Percentiles rank a stretch among this genome's conserved stretches.
Conservation (phyloP, 2,888 invertebrate genomes). For the Listrodromus nycthemerus region DNA sequence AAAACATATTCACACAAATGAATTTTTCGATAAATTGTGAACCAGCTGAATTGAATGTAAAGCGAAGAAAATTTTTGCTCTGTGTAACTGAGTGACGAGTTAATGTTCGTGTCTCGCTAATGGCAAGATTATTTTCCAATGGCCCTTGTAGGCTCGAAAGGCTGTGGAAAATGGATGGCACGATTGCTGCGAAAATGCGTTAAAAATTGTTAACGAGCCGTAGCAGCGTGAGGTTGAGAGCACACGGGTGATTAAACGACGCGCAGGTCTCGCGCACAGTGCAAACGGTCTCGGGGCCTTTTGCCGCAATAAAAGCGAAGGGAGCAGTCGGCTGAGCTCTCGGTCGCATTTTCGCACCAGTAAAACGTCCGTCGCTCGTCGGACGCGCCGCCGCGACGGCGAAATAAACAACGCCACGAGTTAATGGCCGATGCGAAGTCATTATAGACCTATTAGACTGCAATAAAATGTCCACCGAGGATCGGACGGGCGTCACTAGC, state of each 20-base stretch:
- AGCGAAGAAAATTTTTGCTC: background rate
- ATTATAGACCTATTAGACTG: conserved; percentile 29
- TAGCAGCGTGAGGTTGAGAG: conserved; percentile 23
- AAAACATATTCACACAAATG: background rate
- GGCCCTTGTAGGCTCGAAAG: background rate
- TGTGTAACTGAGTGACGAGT: background rate
- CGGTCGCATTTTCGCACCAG: conserved; percentile 20
- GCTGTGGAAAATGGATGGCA: background rate
- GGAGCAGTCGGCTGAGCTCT: background rate
- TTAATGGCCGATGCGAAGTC: conserved; percentile 35
- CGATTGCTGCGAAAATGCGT: conserved; percentile 36
- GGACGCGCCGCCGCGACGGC: conserved; percentile 12
- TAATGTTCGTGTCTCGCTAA: no score
- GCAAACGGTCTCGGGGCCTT: conserved; percentile 14
- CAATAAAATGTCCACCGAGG: conserved; percentile 47
- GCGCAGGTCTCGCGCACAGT: conserved; percentile 17
- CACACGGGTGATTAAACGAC: conserved; percentile 45
- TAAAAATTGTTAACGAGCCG: conserved; percentile 44
- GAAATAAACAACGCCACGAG: conserved; percentile 44
- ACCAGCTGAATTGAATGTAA: background rate
- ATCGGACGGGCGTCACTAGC: conserved; percentile 9
- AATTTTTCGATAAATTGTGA: background rate
- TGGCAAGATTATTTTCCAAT: background rate
- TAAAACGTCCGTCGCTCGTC: conserved; percentile 21
- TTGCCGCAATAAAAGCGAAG: conserved; percentile 48